phyloP scores from a whole-genome alignment of 1,140 invertebrate species.

The Rhysida immarginata region DNA sequence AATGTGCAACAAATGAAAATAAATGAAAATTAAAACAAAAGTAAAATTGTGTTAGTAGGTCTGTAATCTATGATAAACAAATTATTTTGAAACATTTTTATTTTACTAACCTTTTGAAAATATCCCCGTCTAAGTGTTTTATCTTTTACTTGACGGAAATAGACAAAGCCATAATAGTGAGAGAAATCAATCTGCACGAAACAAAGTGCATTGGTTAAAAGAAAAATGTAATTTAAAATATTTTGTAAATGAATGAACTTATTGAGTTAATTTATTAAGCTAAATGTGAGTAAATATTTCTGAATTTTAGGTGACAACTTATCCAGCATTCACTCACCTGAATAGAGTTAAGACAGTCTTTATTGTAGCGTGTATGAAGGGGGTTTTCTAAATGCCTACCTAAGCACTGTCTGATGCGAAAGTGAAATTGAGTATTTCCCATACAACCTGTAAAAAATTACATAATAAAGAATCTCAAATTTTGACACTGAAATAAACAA shows the following conservation, averaged over 20 bases:
- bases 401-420: conserved; percentile 53
- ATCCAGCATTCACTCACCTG: conserved; percentile 22
- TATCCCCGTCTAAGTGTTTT: conserved; percentile 82
- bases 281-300: too few relatives aligned
- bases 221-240: too few relatives aligned
- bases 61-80: too few relatives aligned
- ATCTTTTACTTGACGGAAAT: conserved; percentile 96
- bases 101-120: conserved; percentile 98
- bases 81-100: too few relatives aligned
- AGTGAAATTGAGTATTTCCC: conserved; percentile 95
- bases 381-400: conserved; percentile 15
- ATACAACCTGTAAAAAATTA: conserved; percentile 57
- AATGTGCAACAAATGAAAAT: too few relatives aligned
- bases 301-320: too few relatives aligned
- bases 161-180: conserved; percentile 92
- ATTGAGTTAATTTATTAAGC: too few relatives aligned
- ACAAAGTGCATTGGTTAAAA: conserved; percentile 20
- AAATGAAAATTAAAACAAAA: too few relatives aligned
- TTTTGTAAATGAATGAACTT: too few relatives aligned
- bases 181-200: conserved; percentile 56
- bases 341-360: conserved; percentile 27
- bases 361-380: conserved; percentile 22
- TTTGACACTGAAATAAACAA: too few relatives aligned
- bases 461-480: too few relatives aligned
- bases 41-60: too few relatives aligned